Evolutionary conservation across 2,113 vertebrate genomes (phyloP), one percentile per base, ranked within the genome.

Genomic region (Plotosus lineatus): DNA sequence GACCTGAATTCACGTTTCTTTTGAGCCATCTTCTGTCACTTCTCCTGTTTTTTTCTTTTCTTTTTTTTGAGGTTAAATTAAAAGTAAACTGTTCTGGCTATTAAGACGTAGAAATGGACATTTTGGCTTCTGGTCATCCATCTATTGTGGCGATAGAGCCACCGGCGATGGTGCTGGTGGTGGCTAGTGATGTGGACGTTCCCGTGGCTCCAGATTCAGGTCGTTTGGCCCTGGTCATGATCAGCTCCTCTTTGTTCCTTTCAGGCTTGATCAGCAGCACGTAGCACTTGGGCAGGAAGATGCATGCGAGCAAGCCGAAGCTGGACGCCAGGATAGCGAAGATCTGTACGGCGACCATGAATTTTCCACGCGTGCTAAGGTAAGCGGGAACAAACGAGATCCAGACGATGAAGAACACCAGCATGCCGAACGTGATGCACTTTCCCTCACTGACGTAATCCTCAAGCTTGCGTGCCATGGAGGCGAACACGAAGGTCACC

Each of bases 331-430:
- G 72, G 83, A 96, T 94, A 58, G 95, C 95, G 82, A 96, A 97
- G 83, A 96, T 95, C 89, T 97, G 95, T 72, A 96, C 94, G 0
- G 95, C 94, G 31, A 96, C 95, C 92, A 96, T 95, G 89, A 96
- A 96, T 86, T 95, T 96, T 33, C 95, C 95, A 3, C 94, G 93
- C 0, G 95, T 96, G 92, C 94, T 96, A 82, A 97, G 88, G 82
- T 95, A 96, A n/a, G 94, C 95, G 0, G 94, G 95, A 31, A 96
- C 92, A 12, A 96, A 96, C 68, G 95, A 96, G 89, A 95, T 94
- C 93, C 95, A 97, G 81, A 96, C 90, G 0, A 96, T 95, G 87
- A 96, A 96, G 89, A 96, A 94, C 63, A 95, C 94, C 86, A 97
- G 88, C 93, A 96, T 94, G 79, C 93, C 92, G 65, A 96, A 96